Percentiles rank a stretch among this genome's conserved stretches.
These are phyloP conservation scores for Tapera naevia DNA, from an alignment of 2,797 vertebrate genomes.

Conservation along the genomic window DNA sequence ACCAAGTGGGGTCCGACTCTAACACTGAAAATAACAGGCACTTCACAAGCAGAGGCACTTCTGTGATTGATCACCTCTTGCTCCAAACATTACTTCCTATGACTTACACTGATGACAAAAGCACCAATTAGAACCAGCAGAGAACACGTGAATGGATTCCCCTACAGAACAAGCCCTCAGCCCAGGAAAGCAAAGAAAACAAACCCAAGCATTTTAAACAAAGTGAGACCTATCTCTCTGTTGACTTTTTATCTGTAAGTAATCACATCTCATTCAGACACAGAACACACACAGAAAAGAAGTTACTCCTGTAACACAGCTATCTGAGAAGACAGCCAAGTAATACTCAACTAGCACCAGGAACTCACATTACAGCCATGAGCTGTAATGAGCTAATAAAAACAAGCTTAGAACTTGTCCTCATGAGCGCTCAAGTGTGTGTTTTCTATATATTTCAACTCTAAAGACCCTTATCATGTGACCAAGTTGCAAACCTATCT, in stretches of 20 bases:
- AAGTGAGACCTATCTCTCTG: neutral
- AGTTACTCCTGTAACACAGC: neutral
- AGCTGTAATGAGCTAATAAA: neutral
- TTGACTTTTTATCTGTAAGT: neutral
- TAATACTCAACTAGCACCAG: neutral
- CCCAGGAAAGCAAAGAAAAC: neutral
- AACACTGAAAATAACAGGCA: neutral
- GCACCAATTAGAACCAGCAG: fast-evolving
- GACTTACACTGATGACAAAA: neutral
- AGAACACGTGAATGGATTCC: neutral
- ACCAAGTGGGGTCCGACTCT: neutral
- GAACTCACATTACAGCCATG: neutral
- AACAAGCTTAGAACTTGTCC: neutral
- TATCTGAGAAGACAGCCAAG: neutral
- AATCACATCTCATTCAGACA: neutral
- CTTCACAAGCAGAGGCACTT: neutral
- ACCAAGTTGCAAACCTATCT: neutral
- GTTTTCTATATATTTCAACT: neutral
- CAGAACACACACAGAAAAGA: neutral
- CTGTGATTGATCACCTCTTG: neutral
- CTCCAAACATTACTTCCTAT: neutral
- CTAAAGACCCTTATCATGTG: neutral
- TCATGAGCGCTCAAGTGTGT: neutral
- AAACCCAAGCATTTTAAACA: neutral
- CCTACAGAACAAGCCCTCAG: neutral